phyloP scores from a whole-genome alignment of 2,113 vertebrate species.

The Sterna hirundo region DNA sequence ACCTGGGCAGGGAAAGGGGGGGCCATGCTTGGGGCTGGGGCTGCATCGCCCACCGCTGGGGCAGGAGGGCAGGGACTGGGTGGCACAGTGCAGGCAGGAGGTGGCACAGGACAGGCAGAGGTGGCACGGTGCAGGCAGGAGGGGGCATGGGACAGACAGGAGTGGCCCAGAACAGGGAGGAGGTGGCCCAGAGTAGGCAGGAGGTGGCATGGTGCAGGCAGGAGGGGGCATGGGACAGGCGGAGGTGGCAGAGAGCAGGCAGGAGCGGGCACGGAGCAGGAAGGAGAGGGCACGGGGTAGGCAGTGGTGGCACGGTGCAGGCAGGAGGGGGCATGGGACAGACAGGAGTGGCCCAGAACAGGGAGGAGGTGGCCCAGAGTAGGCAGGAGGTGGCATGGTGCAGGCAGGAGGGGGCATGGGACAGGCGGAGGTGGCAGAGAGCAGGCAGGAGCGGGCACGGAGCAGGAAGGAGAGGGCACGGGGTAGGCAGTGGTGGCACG shows the following conservation, averaged over 20 bases:
- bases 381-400: background rate
- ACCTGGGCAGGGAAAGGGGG: background rate
- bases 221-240: no score
- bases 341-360: background rate
- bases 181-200: background rate
- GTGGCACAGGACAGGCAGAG: background rate
- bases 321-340: background rate
- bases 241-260: rapidly evolving
- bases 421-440: no score
- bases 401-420: no score
- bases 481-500: background rate
- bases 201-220: rapidly evolving
- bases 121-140: background rate
- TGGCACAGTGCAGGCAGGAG: background rate
- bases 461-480: no score
- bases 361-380: background rate
- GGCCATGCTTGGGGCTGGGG: no score
- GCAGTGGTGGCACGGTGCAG: background rate
- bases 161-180: background rate
- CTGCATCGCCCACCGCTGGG: background rate
- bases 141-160: no score
- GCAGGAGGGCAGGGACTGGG: background rate
- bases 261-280: background rate
- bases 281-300: no score
- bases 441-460: background rate